Percentiles rank a stretch among this genome's conserved stretches.
phyloP scores from a whole-genome alignment of 2,113 vertebrate species.

The Tragelaphus strepsiceros region DNA sequence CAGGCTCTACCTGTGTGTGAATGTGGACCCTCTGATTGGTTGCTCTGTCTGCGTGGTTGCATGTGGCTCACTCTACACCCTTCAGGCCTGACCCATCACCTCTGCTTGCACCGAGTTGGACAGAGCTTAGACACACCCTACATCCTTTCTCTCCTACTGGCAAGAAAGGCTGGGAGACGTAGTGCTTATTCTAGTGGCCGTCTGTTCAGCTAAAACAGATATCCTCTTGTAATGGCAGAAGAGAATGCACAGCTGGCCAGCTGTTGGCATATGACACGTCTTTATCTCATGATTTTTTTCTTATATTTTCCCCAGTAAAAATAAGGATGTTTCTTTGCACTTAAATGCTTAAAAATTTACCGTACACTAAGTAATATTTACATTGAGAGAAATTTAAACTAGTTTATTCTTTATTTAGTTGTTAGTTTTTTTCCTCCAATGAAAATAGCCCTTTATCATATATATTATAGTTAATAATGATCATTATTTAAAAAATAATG shows the following conservation, averaged over 20 bases:
- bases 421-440: background rate
- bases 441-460: background rate
- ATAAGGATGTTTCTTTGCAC: background rate
- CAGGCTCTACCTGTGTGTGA: background rate
- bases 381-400: background rate
- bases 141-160: background rate
- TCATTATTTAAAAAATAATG: background rate
- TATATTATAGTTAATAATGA: background rate
- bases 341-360: background rate
- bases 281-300: background rate
- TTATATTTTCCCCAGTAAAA: background rate
- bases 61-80: rapidly evolving
- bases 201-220: background rate
- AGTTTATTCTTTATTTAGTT: background rate
- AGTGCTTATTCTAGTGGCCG: background rate
- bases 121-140: background rate
- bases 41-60: background rate
- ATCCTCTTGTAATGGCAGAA: background rate
- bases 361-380: background rate
- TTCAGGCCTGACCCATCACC: background rate
- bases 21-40: background rate
- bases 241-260: background rate
- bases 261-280: background rate
- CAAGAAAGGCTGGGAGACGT: background rate
- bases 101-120: background rate